Evolutionary conservation across 2,888 invertebrate genomes (phyloP).

Genomic region (Scaptomyza cyrtandrae): DNA sequence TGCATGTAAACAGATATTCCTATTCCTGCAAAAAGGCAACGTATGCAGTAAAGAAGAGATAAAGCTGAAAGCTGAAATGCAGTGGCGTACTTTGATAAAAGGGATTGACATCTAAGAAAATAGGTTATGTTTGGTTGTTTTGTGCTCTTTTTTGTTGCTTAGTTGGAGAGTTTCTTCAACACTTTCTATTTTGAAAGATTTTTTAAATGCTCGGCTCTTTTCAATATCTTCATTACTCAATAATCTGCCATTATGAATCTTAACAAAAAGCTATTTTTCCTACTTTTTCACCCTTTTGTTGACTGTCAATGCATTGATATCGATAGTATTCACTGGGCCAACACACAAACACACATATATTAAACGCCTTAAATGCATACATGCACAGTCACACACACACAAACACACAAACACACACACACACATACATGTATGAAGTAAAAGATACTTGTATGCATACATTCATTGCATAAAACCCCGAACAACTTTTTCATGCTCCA

Average conservation of each 20-base stretch:
- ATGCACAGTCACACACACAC: neutral
- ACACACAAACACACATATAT: slow-evolving; percentile 4
- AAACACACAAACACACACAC: slow-evolving; percentile 6
- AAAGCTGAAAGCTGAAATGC: neutral
- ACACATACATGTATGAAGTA: slow-evolving; percentile 2
- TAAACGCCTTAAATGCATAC: slow-evolving; percentile 30
- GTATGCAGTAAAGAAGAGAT: neutral
- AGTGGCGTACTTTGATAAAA: neutral
- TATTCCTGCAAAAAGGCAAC: neutral
- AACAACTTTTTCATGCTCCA: slow-evolving; percentile 75
- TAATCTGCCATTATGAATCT: slow-evolving; percentile 25
- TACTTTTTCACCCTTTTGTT: slow-evolving; percentile 23
- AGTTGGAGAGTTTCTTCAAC: no score
- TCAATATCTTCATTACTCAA: slow-evolving; percentile 2
- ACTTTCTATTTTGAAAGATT: no score
- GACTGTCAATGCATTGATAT: slow-evolving; percentile 42
- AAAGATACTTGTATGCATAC: slow-evolving; percentile 40
- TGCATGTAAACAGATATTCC: slow-evolving; percentile 38
- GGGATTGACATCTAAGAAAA: neutral
- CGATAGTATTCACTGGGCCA: slow-evolving; percentile 35
- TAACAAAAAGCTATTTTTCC: neutral
- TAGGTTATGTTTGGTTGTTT: neutral
- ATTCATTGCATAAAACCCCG: slow-evolving; percentile 55
- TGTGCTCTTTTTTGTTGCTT: no score
- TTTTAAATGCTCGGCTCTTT: no score